Evolutionary conservation across 2,888 invertebrate species (phyloP).

Genomic region (Leptogaster cylindrica): DNA sequence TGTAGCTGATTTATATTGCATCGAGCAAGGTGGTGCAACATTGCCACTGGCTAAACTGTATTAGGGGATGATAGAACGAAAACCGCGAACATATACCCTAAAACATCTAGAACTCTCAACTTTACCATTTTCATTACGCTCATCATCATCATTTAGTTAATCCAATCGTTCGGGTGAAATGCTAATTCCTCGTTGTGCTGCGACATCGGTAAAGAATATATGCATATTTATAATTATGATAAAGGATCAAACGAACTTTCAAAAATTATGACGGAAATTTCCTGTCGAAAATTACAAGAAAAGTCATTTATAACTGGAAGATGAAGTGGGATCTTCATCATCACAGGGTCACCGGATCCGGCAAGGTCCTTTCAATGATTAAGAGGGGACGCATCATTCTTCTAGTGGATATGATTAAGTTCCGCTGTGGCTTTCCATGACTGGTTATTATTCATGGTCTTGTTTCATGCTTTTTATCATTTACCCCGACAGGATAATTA

Average conservation of each 20-base stretch:
- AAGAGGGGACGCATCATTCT: slow-evolving; percentile 34
- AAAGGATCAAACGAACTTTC: slow-evolving; percentile 37
- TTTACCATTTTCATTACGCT: no score
- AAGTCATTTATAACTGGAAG: slow-evolving; percentile 38
- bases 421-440: slow-evolving; percentile 1
- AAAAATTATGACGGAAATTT: slow-evolving; percentile 39
- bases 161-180: no score
- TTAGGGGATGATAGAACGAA: neutral
- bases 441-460: slow-evolving; percentile 25
- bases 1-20: slow-evolving; percentile 17
- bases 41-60: neutral
- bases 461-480: neutral
- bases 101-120: no score
- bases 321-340: slow-evolving; percentile 11
- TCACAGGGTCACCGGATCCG: slow-evolving; percentile 16
- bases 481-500: slow-evolving; percentile 32
- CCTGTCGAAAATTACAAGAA: slow-evolving; percentile 40
- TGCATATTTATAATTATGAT: slow-evolving; percentile 25
- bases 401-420: slow-evolving; percentile 25
- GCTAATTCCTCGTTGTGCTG: neutral
- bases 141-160: no score
- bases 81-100: slow-evolving; percentile 5
- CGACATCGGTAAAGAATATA: neutral
- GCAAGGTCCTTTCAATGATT: slow-evolving; percentile 38
- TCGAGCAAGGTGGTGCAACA: neutral